Evolutionary conservation across 1,140 invertebrate species (phyloP).

Genomic region (Drosophila bipectinata): DNA sequence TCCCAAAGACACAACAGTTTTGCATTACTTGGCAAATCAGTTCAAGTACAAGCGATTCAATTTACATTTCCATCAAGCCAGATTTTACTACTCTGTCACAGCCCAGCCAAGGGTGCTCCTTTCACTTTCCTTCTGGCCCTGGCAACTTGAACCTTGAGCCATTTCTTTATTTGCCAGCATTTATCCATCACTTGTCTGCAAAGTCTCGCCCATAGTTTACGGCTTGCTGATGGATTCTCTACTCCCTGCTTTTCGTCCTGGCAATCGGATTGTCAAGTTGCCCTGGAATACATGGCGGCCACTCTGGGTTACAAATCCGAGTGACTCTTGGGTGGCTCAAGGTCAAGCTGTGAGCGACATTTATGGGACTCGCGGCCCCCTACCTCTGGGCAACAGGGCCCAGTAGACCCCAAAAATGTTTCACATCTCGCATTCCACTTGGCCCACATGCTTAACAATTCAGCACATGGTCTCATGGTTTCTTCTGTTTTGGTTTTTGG

Average conservation of each 20-base stretch:
- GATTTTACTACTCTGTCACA: constrained; percentile 17
- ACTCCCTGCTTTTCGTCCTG: background rate
- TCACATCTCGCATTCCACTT: constrained; percentile 54
- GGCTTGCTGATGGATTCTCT: constrained; percentile 49
- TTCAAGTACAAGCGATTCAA: constrained; percentile 32
- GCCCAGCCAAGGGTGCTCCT: constrained; percentile 21
- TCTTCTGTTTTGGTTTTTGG: constrained; percentile 43
- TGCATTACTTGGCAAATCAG: constrained; percentile 21
- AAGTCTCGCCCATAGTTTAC: constrained; percentile 46
- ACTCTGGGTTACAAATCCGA: constrained; percentile 36
- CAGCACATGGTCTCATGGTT: constrained; percentile 64
- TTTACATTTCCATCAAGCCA: constrained; percentile 38
- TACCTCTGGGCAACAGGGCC: background rate
- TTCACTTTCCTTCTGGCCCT: background rate
- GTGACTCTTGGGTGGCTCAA: constrained; percentile 42
- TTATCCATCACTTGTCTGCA: constrained; percentile 53
- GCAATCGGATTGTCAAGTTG: constrained; percentile 29
- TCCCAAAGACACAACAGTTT: background rate
- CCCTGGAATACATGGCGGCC: constrained; percentile 9
- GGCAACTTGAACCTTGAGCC: constrained; percentile 3
- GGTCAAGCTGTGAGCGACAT: constrained; percentile 75
- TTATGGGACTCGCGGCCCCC: constrained; percentile 51
- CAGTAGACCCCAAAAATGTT: constrained; percentile 5
- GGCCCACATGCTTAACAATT: constrained; percentile 69
- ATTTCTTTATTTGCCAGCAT: constrained; percentile 53